Base-by-base conservation (phyloP, 2,888 invertebrate species). In the Cordilura impudica region DNA sequence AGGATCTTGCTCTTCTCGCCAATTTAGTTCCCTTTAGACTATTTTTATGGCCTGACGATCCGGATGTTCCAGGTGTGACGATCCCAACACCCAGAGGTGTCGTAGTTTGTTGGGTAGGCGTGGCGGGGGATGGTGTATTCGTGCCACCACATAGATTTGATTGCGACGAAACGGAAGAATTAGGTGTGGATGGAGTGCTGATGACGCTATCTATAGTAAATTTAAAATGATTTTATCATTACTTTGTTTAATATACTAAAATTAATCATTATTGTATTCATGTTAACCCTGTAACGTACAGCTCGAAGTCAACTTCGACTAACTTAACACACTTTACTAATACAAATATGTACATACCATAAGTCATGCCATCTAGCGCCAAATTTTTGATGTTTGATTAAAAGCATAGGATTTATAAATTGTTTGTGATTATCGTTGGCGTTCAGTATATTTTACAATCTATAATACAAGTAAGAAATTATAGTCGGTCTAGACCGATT, bases 1-100 rank as follows among this genome's bases (percentile, higher is more conserved):
- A 97, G 82, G 96, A 96, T 84, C 96, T 94, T 82, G 97, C 97
- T 83, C 97, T 93, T 83, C 96, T 92, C 75, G 96, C 96, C 90
- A 97, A 92, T 90, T 96, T 96, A 84, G 95, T 96, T 87, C 95
- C 94, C 88, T 95, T 95, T 90, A 94, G 91, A 82, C 94, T 94
- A 84, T 94, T 94, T 88, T 95, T 95, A 88, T 94, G 94, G 73
- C 94, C 95, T 82, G 89, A 89, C 43, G 88, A 85, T 19, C 81
- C 83, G 2, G 70, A 12, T 70, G 76, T 29, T 72, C 72, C 70
- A 14, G 58, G 63, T 21, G 43, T 63, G 19, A 12, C 70, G 82
- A 83, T 77, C 66, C 66, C 78, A 81, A 45, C 66, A 80, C 81
- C 69, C 61, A 76, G 45, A n/a, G 80, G 75, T 43, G 81, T 78